phyloP scores from a whole-genome alignment of 2,113 vertebrate species.

The Pica pica region DNA sequence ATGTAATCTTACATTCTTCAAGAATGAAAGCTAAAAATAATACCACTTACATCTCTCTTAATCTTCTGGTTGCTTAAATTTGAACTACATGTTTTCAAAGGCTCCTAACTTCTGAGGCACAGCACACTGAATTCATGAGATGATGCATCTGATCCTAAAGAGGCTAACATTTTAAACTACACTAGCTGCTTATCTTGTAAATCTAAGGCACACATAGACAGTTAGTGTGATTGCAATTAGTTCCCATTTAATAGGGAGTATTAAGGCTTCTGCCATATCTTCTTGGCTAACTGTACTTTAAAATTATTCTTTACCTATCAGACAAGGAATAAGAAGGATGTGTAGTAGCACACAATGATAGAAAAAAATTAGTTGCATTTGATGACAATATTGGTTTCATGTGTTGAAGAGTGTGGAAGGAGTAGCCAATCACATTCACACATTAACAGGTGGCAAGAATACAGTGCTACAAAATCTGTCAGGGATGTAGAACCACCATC shows the following conservation, averaged over 20 bases:
- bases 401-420: neutral
- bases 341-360: neutral
- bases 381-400: neutral
- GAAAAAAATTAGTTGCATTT: neutral
- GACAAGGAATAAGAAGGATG: neutral
- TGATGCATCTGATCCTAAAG: neutral
- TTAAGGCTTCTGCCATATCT: neutral
- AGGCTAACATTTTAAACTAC: neutral
- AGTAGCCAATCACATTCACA: neutral
- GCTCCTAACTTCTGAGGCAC: neutral
- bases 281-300: neutral
- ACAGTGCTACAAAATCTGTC: neutral
- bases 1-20: neutral
- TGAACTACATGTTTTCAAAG: neutral
- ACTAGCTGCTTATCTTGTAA: neutral
- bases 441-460: neutral
- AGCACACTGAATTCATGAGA: neutral
- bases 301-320: neutral
- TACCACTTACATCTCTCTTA: neutral
- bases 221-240: neutral
- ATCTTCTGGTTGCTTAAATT: neutral
- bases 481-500: neutral
- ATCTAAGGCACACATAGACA: neutral
- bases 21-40: neutral
- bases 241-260: neutral